Base-by-base conservation (phyloP, 2,113 vertebrate species). In the Equus quagga region DNA sequence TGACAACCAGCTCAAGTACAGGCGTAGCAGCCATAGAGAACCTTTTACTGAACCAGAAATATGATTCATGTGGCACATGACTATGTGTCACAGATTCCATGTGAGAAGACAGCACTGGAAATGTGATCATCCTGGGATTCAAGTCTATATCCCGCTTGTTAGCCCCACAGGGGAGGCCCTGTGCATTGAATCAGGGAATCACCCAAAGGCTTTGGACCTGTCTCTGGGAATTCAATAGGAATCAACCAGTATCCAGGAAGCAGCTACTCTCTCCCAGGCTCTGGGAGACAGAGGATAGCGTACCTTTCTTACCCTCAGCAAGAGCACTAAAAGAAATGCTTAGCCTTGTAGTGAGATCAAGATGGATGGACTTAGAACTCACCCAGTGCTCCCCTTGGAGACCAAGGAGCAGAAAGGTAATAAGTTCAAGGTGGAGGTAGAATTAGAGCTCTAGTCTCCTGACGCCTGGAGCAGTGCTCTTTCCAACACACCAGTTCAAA, bases 1-100 rank as follows among this genome's bases (percentile, higher is more conserved):
- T 97, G 91, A 95, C 64, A 97, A 97, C 97, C 89, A 80, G 82
- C 76, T 87, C 75, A 51, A 97, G 87, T 80, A 49, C n/a, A 89
- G 33, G 76, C 69, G 33, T 33, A 89, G 78, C 81, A 94, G 46
- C 84, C 1, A 92, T 49, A 97, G 65, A 91, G 92, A 64, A 90
- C 96, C 87, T 96, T 93, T 78, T 94, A 95, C 60, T 91, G 64
- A 92, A 81, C 72, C 3, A 84, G 54, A 83, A 98, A 92, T 28
- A 94, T 6, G 4, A 14, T 54, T 54, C 51, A 54, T 14, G 51
- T 3, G 51, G 12, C 51, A 54, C 51, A 54, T 54, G 51, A 54
- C 51, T 14, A 54, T 14, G 51, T 54, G 51, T 54, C 51, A 54
- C 51, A 54, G 51, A 54, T 54, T 54, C 51, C 14, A 14, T 54